A percentile compares a stretch with the other conserved stretches of the same genome.
Evolutionary conservation across 2,888 invertebrate genomes (phyloP).

Genomic region (Trissonchulus latispiculum): DNA sequence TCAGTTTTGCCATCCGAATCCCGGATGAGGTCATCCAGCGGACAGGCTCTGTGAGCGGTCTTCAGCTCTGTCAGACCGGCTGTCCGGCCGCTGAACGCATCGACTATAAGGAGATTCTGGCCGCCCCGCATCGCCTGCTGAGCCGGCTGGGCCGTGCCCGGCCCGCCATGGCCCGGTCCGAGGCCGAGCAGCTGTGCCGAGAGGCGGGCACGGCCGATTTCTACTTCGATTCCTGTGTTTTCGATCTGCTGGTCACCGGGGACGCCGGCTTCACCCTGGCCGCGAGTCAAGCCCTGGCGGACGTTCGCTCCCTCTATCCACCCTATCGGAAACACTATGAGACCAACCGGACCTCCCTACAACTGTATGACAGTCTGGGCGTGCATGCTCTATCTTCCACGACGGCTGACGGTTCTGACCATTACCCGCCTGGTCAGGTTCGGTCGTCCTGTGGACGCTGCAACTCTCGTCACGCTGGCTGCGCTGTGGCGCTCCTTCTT

Average conservation of each 20-base stretch:
- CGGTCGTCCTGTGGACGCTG: too few species aligned
- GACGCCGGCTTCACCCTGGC: conserved; percentile 17
- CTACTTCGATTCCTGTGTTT: conserved; percentile 55
- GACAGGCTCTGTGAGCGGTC: conserved; percentile 25
- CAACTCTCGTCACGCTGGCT: too few species aligned
- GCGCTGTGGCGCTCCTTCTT: too few species aligned
- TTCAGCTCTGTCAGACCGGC: conserved; percentile 51
- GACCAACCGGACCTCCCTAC: conserved; percentile 23
- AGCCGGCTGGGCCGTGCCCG: conserved; percentile 14
- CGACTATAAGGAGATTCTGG: conserved; percentile 43
- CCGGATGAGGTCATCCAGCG: conserved; percentile 48
- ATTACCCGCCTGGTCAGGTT: too few species aligned
- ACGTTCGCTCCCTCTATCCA: conserved; percentile 28
- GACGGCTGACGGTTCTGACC: too few species aligned
- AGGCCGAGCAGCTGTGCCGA: conserved; percentile 45
- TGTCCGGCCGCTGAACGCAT: conserved; percentile 50
- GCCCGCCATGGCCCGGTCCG: conserved; percentile 35
- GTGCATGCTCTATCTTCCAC: background rate
- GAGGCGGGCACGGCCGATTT: conserved; percentile 48
- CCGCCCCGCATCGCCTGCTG: conserved; percentile 33
- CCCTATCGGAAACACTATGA: conserved; percentile 24
- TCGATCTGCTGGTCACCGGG: conserved; percentile 53
- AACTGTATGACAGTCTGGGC: conserved; percentile 14
- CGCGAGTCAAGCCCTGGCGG: conserved; percentile 28
- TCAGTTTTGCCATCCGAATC: conserved; percentile 51